phyloP scores from a whole-genome alignment of 2,113 vertebrate species.

The Tinamus guttatus region DNA sequence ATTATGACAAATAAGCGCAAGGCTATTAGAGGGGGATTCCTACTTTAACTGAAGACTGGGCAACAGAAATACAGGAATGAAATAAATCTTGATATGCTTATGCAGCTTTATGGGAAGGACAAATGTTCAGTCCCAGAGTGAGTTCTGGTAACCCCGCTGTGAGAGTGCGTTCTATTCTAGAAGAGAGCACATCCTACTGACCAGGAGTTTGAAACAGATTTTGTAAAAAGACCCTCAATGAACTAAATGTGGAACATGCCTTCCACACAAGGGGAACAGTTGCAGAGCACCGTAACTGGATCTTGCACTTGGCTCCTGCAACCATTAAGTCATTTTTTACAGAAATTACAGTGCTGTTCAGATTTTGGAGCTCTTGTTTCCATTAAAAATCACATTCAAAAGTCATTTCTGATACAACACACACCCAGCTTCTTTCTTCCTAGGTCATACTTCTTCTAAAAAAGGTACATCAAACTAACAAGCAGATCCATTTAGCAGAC shows the following conservation, averaged over 20 bases:
- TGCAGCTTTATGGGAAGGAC: neutral
- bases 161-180: neutral
- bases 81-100: neutral
- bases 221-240: neutral
- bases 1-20: neutral
- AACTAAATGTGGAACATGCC: neutral
- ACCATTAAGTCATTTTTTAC: neutral
- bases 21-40: neutral
- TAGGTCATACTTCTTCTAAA: neutral
- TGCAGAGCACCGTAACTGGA: neutral
- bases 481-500: neutral
- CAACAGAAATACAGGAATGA: neutral
- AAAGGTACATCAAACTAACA: neutral
- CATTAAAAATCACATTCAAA: neutral
- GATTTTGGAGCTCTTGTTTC: neutral
- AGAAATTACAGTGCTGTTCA: neutral
- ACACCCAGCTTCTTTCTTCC: neutral
- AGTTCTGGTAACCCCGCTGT: neutral
- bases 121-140: neutral
- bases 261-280: neutral
- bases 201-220: neutral
- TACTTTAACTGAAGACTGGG: neutral
- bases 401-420: neutral
- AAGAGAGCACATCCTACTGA: neutral
- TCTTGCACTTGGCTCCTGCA: neutral